Base-by-base conservation (phyloP, 1,140 invertebrate species). In the Stegodyphus mimosarum region DNA sequence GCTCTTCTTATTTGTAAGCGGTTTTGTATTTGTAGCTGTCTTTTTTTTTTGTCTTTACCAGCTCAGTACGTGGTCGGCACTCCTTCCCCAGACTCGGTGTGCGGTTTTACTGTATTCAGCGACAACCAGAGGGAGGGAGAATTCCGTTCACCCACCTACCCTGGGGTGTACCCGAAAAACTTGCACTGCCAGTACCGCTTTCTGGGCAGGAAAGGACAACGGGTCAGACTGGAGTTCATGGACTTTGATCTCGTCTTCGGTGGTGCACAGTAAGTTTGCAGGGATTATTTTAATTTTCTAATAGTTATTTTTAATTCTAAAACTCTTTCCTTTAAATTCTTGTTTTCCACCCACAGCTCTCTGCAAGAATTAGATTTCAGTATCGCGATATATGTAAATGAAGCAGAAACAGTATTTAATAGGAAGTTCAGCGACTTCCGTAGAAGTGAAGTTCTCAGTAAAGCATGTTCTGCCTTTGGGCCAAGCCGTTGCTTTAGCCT, bases 171-270 rank as follows among this genome's bases (percentile, higher is more conserved):
- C 92, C 98, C 98, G 83, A 99, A 99, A 91, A 95, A 97, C 91
- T 93, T 98, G 87, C 93, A 93, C 88, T 99, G 98, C 92, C 94
- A 93, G 90, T 99, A 99, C 92, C 67, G 96, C 91, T 97, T 99
- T 91, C 93, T 96, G 88, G 98, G 98, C n/a, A 93, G 93, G 88
- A 92, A 93, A 49, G 94, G 95, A 78, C 96, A 99, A 91, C 92
- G 99, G 89, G 96, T 99, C 88, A 94, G 97, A 86, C 92, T 99
- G 87, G 97, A 97, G 91, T 99, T 99, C 92, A 93, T 96, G 88
- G 98, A 99, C 92, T 99, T 99, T 92, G 98, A 99, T 91, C 93
- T 99, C 77, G 99, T 98, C 92, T 99, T 96, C 92, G 98, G 98
- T 88, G 98, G 98, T 88, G 95, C 97, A 89, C 98, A 99, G 98